Base-by-base conservation (phyloP, 35 echinoderm and acorn worm genomes). In the Anneissia japonica region DNA sequence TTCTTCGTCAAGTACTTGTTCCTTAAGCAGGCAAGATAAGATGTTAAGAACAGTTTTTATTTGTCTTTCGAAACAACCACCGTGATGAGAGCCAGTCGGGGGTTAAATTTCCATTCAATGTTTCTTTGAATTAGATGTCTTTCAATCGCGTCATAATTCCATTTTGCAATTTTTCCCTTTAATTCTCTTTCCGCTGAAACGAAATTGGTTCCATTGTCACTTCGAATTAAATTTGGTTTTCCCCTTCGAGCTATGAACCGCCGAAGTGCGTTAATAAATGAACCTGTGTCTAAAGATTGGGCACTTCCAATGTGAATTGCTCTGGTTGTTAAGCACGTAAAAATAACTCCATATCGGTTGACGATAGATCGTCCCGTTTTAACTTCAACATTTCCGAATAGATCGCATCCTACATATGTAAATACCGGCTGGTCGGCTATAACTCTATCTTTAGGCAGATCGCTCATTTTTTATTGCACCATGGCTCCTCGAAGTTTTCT, bases 201-300 rank as follows among this genome's bases (percentile, higher is more conserved):
- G 6, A 93, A 51, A 73, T 93, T 88, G 28, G 83, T 84, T 5
- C 88, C 88, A 76, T 93, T 89, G 40, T 93, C 92, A 14, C 64
- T 86, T 31, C 39, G 79, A 43, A 91, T 86, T 74, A 82, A 77
- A 35, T 1, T 23, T 23, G 81, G 45, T 74, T 85, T 76, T 32
- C 84, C 88, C 83, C 84, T 33, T 55, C 88, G 41, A 7, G 73
- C 40, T n/a, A 90, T 83, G 37, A 91, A 94, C 26, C 37, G 21
- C 23, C 74, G 28, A 29, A 90, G n/a, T 21, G 78, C 88, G 26
- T 79, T 79, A 56, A 94, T 91, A 32, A 45, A 94, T 16, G 88
- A 94, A 80, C 90, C 79, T 14, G 92, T 94, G 77, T 83, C 79
- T 0, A 94, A 35, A n/a, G 35, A 28, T 41, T 94, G 46, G 17